Percentiles rank a stretch among this genome's conserved stretches.
These are phyloP conservation scores for Rhinichthys osculus DNA, from an alignment of 2,797 vertebrate genomes.

Conservation along the genomic window DNA sequence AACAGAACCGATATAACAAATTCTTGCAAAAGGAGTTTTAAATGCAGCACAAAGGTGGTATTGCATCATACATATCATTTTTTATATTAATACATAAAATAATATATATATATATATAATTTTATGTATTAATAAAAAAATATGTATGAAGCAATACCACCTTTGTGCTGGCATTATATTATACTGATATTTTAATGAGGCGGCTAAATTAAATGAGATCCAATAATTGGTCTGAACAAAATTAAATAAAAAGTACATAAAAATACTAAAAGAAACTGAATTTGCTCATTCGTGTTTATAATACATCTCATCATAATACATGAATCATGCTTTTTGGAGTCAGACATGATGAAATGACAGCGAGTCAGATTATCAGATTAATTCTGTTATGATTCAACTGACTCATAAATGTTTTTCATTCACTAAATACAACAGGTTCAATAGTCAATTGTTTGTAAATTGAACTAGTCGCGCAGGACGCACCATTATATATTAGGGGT, in stretches of 20 bases:
- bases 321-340: not conserved
- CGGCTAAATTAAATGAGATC: not conserved
- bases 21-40: not conserved
- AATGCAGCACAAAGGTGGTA: not conserved
- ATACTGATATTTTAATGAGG: not conserved
- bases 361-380: not conserved
- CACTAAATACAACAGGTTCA: not conserved
- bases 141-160: too few species aligned
- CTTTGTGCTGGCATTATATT: not conserved
- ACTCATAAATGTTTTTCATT: not conserved
- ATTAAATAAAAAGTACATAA: not conserved
- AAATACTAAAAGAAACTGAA: not conserved
- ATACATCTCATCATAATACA: not conserved
- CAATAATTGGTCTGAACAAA: not conserved
- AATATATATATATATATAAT: too few species aligned
- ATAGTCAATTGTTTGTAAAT: not conserved
- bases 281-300: not conserved
- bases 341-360: not conserved
- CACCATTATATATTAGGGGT: not conserved
- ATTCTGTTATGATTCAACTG: not conserved
- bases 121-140: too few species aligned
- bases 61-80: not conserved
- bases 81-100: not conserved
- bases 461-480: not conserved
- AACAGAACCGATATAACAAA: not conserved